These are phyloP conservation scores for Paragorgia papillata DNA, from an alignment of 92 coral and sea anemone genomes.

Conservation along the genomic window DNA sequence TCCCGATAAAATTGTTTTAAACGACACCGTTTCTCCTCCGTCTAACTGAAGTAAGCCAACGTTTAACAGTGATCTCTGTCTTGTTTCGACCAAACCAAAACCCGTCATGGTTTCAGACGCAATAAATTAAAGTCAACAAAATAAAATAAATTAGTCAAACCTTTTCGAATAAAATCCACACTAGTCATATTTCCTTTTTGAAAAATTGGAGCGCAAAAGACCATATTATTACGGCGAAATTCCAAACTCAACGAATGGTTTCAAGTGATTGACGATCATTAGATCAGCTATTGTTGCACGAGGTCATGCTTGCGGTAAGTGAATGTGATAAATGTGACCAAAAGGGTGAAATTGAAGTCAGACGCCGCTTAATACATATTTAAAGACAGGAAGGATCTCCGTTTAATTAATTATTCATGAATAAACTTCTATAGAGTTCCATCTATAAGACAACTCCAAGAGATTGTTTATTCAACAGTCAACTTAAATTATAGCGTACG, in stretches of 20 bases:
- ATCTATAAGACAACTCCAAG: background rate
- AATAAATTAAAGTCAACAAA: background rate
- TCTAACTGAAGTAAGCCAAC: no score
- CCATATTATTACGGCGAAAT: no score
- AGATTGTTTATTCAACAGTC: background rate
- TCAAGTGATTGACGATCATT: no score
- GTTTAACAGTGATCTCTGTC: no score
- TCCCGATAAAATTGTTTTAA: no score
- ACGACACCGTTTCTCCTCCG: no score
- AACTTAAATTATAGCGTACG: no score
- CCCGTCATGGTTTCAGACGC: background rate
- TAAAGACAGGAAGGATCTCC: slow-evolving; percentile 15
- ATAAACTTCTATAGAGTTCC: background rate
- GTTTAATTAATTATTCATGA: slow-evolving; percentile 34
- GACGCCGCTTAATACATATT: slow-evolving; percentile 38
- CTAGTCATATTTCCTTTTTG: background rate
- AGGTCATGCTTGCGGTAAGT: no score
- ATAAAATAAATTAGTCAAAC: background rate
- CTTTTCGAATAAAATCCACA: background rate
- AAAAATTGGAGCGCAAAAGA: no score
- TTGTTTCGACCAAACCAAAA: background rate
- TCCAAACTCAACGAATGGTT: no score
- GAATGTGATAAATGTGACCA: background rate
- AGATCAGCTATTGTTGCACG: no score
- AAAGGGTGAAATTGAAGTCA: slow-evolving; percentile 10